A percentile compares a stretch with the other conserved stretches of the same genome.
These are phyloP conservation scores for Periophthalmus magnuspinnatus DNA, from an alignment of 2,797 vertebrate genomes.

Conservation along the genomic window DNA sequence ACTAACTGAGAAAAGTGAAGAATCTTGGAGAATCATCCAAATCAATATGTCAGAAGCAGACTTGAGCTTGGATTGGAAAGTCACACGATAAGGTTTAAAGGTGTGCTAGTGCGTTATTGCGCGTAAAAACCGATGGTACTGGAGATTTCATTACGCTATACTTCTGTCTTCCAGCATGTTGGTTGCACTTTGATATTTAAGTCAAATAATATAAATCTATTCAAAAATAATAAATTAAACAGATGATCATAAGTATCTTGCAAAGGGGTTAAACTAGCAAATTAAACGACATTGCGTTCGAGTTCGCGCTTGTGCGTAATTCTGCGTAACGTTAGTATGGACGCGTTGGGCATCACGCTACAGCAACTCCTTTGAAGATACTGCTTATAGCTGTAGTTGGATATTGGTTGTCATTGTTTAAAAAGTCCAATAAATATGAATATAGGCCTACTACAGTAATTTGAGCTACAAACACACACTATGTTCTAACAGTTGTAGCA, in stretches of 20 bases:
- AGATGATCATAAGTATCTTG: neutral
- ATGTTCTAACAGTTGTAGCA: neutral
- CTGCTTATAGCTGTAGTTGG: neutral
- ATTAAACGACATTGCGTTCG: neutral
- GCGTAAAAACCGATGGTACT: neutral
- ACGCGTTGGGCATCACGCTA: neutral
- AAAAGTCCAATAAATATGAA: neutral
- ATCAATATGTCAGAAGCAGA: neutral
- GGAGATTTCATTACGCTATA: neutral
- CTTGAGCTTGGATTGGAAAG: neutral
- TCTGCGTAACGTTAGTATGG: neutral
- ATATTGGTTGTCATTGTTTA: neutral
- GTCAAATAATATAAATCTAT: neutral
- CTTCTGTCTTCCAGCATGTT: neutral
- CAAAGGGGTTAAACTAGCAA: neutral
- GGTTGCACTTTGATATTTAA: neutral
- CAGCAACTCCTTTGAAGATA: neutral
- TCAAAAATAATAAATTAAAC: too few relatives aligned
- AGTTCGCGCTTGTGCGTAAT: neutral
- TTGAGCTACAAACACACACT: neutral
- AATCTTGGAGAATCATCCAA: neutral
- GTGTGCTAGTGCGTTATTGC: neutral
- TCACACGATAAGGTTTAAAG: too few relatives aligned
- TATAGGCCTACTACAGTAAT: neutral
- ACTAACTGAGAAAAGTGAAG: neutral